Base-by-base conservation (phyloP, 2,797 vertebrate species). In the Uromys caudimaculatus region DNA sequence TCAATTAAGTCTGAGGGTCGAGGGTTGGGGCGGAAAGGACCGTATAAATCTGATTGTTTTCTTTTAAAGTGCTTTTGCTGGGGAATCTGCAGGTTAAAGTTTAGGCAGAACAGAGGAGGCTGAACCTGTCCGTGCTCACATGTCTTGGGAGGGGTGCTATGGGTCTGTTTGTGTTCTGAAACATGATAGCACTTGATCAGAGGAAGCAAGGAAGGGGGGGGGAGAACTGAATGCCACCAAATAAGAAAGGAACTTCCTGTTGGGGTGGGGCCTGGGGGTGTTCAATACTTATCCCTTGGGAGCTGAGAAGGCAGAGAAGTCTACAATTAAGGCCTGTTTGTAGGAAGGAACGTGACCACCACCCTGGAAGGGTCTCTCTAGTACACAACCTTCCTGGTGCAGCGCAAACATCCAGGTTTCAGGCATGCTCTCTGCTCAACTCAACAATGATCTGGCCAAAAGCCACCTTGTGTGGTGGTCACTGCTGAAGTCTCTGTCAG, bases 401-500 rank as follows among this genome's bases (percentile, higher is more conserved):
- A 60, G 79, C 52, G 50, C 11, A n/a, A 23, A 44, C n/a, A 41
- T 58, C 29, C 2, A 0, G 41, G 5, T 24, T 62, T 97, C 97
- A 94, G 95, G 97, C 90, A 86, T 67, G 96, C 93, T 97, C 97
- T 96, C 97, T 96, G 95, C 71, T 75, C 95, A 97, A 81, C 94
- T 96, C 96, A 98, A 96, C 97, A 96, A 97, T 96, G 96, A 95
- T 91, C 97, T 97, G 98, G 98, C 97, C 94, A 96, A 96, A 93
- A 94, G 97, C 97, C 96, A 97, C 86, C 82, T 73, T 85, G 97
- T 98, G 50, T 90, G 95, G 96, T 97, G 97, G 96, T 95, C 97
- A 98, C 97, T 0, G 50, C 95, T 97, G 93, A 97, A 96, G 96
- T 98, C 97, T 98, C 98, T 97, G 97, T 98, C 97, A 97, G 97